These are phyloP conservation scores for Ophion obscuratus DNA, from an alignment of 2,888 invertebrate species.

Conservation along the genomic window DNA sequence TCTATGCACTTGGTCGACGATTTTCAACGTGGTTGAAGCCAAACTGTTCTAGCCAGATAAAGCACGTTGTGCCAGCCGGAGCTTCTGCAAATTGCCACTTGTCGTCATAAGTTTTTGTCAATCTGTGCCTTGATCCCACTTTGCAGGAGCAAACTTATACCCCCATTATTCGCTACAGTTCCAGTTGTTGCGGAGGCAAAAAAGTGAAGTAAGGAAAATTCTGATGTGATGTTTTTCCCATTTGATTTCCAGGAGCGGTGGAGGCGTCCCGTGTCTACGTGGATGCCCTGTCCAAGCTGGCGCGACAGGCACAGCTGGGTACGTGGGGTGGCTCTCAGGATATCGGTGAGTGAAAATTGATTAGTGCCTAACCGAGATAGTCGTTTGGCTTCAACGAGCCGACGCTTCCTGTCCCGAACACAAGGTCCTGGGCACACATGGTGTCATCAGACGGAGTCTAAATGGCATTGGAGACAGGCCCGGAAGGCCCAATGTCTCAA, in stretches of 20 bases:
- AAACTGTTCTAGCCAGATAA: not conserved
- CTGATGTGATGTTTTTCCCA: constrained; percentile 1
- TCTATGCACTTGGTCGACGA: not conserved
- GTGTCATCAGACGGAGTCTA: constrained; percentile 14
- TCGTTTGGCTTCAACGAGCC: constrained; percentile 52
- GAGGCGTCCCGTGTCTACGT: constrained; percentile 95
- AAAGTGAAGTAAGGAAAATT: constrained; percentile 33
- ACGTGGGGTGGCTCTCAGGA: constrained; percentile 95
- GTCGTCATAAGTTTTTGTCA: not conserved
- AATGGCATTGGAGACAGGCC: not conserved
- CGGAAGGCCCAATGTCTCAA: not conserved
- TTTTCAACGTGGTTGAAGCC: not conserved
- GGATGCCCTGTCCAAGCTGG: constrained; percentile 94
- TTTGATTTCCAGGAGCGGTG: constrained; percentile 90
- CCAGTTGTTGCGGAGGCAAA: not conserved
- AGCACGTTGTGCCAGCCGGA: not conserved
- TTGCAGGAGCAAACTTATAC: not conserved
- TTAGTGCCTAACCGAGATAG: constrained; percentile 66
- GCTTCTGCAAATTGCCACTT: not conserved
- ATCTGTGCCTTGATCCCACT: not conserved
- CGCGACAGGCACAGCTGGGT: constrained; percentile 95
- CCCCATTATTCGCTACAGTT: not conserved
- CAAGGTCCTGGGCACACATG: constrained; percentile 12
- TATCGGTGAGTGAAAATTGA: constrained; percentile 89
- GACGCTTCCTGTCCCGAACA: constrained; percentile 35